Base-by-base conservation (phyloP, 2,888 invertebrate genomes). In the Tinea pellionella region DNA sequence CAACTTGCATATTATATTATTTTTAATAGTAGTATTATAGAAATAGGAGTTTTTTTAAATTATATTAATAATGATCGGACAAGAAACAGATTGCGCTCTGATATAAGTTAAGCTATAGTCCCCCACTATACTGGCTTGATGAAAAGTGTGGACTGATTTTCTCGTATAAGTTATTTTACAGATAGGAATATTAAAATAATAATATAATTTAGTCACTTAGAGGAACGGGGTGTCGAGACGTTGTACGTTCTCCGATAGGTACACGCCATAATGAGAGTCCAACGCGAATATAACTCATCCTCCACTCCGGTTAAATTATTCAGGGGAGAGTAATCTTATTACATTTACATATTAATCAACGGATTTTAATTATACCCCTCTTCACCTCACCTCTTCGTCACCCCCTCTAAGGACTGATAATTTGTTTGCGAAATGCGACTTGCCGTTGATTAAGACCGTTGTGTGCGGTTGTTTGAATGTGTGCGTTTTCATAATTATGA, bases 271-370 rank as follows among this genome's bases (percentile, higher is more conserved):
- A 82, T 80, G 78, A 84, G 80, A 77, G 80, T 75, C 80, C 78
- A 71, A 75, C 78, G 71, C 70, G 70, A 68, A 69, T 78, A 81
- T 88, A 89, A 88, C 84, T 82, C 83, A 88, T 82, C 83, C 80
- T 80, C 74, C 72, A 70, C 77, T 61, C 78, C 57, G 60, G 74
- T 77, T 84, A 84, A 89, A 91, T 92, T 93, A 93, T 94, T 94
- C 93, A 93, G 91, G 93, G 92, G 93, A 93, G 94, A 94, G 94
- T 95, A 95, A 95, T 95, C 95, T 95, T 95, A 95, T 95, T 95
- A 95, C 95, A 95, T 95, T 95, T 95, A 95, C 95, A 95, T 95
- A 95, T 95, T 95, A 95, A 95, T 95, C 95, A 95, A 95, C 94
- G 94, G 94, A 95, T 95, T 95, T 95, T 95, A 95, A 95, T 95